Conservation (phyloP, 2,797 vertebrate genomes). For the Miichthys miiuy region DNA sequence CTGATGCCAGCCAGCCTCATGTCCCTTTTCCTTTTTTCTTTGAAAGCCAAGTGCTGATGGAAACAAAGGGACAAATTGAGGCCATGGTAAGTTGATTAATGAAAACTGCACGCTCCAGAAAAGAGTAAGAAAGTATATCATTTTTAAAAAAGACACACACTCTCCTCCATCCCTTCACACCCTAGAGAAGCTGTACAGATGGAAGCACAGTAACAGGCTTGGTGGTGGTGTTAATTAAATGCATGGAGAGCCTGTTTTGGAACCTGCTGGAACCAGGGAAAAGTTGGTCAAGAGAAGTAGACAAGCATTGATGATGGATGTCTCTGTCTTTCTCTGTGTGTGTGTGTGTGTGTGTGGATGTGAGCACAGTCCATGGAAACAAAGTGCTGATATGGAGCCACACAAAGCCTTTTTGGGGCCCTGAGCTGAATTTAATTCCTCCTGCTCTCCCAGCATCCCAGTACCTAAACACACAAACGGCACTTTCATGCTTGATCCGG, state of each 20-base stretch:
- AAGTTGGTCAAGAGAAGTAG: slow-evolving; percentile 26
- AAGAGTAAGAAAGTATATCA: slow-evolving; percentile 23
- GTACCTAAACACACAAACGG: not conserved
- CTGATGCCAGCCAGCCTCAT: slow-evolving; percentile 7
- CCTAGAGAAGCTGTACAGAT: slow-evolving; percentile 41
- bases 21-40: slow-evolving; percentile 5
- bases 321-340: not conserved
- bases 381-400: not conserved
- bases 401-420: not conserved
- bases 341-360: not conserved
- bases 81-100: slow-evolving; percentile 37
- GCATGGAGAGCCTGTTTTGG: slow-evolving; percentile 23
- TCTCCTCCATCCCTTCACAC: not conserved
- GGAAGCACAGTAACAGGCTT: slow-evolving; percentile 31
- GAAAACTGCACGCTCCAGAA: slow-evolving; percentile 39
- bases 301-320: slow-evolving; percentile 29
- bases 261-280: slow-evolving; percentile 10
- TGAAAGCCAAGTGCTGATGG: not conserved
- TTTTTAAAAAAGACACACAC: slow-evolving; percentile 8
- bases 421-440: not conserved
- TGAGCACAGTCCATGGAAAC: not conserved
- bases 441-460: not conserved
- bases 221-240: slow-evolving; percentile 48
- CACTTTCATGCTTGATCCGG: too few relatives aligned
- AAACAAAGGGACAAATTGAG: slow-evolving; percentile 47